Evolutionary conservation across 2,113 vertebrate genomes (phyloP).

Genomic region (Andinoacara biseriatus): DNA sequence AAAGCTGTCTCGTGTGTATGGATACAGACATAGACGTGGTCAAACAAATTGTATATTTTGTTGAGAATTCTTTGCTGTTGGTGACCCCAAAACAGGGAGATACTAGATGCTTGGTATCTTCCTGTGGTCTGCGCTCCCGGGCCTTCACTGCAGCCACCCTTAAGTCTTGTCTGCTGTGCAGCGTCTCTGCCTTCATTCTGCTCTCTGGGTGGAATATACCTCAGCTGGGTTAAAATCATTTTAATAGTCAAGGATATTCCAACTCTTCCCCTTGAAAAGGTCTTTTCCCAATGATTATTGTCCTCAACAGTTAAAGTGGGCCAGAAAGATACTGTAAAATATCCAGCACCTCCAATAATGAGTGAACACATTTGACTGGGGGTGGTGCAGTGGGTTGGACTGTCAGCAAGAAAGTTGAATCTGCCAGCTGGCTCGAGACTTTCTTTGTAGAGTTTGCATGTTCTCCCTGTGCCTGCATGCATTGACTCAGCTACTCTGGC

Average conservation of each 20-base stretch:
- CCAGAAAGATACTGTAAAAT: fast-evolving
- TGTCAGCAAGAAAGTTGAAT: neutral
- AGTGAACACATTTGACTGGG: neutral
- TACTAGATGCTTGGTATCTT: neutral
- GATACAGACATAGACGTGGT: fast-evolving
- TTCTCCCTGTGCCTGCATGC: neutral
- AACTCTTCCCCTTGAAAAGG: neutral
- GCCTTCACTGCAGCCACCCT: neutral
- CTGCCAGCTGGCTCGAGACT: neutral
- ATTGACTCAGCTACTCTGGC: neutral
- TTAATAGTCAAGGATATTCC: neutral
- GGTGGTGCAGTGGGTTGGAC: neutral
- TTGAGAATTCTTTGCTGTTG: neutral
- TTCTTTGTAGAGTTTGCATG: neutral
- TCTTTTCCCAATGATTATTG: neutral
- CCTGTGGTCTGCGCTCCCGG: neutral
- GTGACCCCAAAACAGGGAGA: neutral
- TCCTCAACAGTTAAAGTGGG: neutral
- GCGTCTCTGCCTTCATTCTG: neutral
- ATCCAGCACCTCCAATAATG: neutral
- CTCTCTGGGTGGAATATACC: neutral
- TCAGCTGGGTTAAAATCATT: neutral
- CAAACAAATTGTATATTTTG: neutral
- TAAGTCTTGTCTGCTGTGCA: neutral
- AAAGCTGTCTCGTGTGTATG: neutral